Evolutionary conservation across 1,140 invertebrate genomes (phyloP), one percentile per base, ranked within the genome.

Genomic region (Drosophila nigromelanica): DNA sequence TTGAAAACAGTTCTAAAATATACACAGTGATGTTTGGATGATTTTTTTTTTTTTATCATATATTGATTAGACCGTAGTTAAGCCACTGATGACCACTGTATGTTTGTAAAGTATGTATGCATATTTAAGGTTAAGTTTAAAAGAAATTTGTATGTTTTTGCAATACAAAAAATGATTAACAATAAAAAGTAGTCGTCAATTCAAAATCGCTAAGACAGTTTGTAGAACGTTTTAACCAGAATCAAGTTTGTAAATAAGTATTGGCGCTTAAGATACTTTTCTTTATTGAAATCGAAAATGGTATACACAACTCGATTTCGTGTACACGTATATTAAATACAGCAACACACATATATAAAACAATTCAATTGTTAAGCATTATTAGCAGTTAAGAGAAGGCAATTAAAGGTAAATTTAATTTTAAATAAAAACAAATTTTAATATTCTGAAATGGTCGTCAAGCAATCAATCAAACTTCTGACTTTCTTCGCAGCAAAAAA

Each of bases 361-460:
- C 82, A 89, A 89, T 87, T 87, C 61, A 87, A 87, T 87, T 87
- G 82, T 87, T 87, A 87, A 89, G 79, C 79, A 87, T 87, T 87
- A 89, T 47, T 89, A 89, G 83, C 66, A 79, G 69, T 77, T 89
- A 87, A 87, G 83, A 69, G 69, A 83, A 54, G 82, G 82, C 83
- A 89, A 87, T 89, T 87, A 87, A 89, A 89, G 82, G 82, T 87
- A 87, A 35, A 89, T 82, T 79, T 89, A 89, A 89, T 89, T 89
- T 87, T 69, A 83, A 89, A 89, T 82, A 89, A 89, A 87, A 63
- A 62, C 56, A 73, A 89, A 73, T 73, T 85, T 80, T 63, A 59
- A 66, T 76, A 76, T 71, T 42, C 59, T 51, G 39, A 56, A 50
- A 8, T n/a, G 45, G 21, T 73, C 8, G 40, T 70, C 27, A 27